A percentile compares a stretch with the other conserved stretches of the same genome.
Conservation (phyloP, 2,888 invertebrate species). For the Cheilosia soror region DNA sequence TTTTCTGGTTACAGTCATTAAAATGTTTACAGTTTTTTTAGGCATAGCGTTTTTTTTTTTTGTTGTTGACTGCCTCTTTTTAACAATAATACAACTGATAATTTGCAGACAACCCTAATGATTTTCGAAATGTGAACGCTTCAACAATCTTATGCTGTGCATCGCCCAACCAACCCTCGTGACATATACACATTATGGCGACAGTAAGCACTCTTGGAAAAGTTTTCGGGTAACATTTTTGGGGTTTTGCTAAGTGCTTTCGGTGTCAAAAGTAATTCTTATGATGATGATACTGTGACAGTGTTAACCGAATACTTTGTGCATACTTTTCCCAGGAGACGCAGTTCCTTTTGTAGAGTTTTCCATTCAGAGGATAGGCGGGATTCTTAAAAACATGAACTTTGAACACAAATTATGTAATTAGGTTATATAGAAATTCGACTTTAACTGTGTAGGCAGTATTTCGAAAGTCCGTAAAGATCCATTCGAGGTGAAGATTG, state of each 20-base stretch:
- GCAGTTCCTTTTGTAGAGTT: not conserved
- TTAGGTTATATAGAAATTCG: constrained; percentile 47
- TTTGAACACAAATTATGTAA: constrained; percentile 33
- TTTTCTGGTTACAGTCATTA: constrained; percentile 29
- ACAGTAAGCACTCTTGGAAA: constrained; percentile 42
- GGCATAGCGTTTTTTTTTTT: not conserved
- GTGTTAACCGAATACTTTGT: constrained; percentile 65
- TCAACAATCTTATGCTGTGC: constrained; percentile 7
- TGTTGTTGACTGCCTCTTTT: not conserved
- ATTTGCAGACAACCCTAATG: constrained; percentile 28
- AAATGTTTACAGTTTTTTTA: constrained; percentile 27
- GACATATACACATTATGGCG: constrained; percentile 37
- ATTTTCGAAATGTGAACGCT: constrained; percentile 38
- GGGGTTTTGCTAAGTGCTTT: constrained; percentile 63
- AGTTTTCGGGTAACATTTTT: constrained; percentile 47
- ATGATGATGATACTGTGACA: constrained; percentile 58
- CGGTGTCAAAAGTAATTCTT: constrained; percentile 48
- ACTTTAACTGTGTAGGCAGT: not conserved
- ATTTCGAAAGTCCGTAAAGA: not conserved
- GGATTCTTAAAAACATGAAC: constrained; percentile 14
- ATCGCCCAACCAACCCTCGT: not conserved
- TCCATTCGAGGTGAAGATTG: not conserved
- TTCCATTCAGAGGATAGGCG: not conserved
- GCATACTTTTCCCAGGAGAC: constrained; percentile 56
- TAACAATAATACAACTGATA: constrained; percentile 43